Conservation (phyloP, 2,888 invertebrate genomes). For the Parnassius mnemosyne region DNA sequence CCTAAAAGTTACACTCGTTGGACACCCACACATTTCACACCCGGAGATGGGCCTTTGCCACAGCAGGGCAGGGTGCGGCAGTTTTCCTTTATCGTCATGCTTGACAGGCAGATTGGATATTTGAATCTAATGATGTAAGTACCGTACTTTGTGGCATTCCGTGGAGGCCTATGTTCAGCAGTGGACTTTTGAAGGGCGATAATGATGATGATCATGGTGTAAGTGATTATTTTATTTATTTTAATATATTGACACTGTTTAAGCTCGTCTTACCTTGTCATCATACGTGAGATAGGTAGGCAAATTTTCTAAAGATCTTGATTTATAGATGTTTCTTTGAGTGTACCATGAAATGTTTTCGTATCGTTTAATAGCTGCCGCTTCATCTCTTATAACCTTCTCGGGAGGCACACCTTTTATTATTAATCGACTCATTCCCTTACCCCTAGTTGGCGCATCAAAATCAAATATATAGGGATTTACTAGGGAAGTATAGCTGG, state of each 20-base stretch:
- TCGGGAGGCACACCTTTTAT: conserved; percentile 55
- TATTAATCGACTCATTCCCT: conserved; percentile 59
- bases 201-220: no score
- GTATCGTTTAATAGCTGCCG: conserved; percentile 51
- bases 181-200: no score
- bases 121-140: no score
- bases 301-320: conserved; percentile 85
- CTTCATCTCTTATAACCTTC: conserved; percentile 60
- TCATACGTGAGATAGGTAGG: conserved; percentile 87
- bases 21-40: no score
- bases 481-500: conserved; percentile 73
- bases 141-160: no score
- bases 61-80: no score
- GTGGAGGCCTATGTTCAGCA: no score
- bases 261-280: conserved; percentile 77
- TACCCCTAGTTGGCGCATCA: conserved; percentile 55
- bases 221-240: no score
- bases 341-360: conserved; percentile 47
- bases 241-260: conserved; percentile 10
- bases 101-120: no score
- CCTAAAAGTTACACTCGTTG: no score
- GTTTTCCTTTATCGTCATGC: no score
- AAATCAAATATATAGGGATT: conserved; percentile 67
- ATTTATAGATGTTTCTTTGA: conserved; percentile 45
- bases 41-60: no score